Conservation (phyloP, 53 echinoderm and acorn worm genomes). For the Mesocentrotus franciscanus region DNA sequence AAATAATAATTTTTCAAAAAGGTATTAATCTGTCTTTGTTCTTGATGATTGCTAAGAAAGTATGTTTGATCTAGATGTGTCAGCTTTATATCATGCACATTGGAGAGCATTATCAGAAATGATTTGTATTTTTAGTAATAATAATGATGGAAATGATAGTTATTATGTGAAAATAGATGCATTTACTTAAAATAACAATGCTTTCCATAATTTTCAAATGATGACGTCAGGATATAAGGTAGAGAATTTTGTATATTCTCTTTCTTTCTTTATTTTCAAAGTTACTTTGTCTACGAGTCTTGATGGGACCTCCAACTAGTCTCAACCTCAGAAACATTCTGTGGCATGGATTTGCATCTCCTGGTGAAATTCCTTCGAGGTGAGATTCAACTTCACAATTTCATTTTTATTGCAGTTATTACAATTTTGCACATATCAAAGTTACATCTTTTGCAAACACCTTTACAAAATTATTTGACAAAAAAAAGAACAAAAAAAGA, state of each 20-base stretch:
- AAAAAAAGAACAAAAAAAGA: no score
- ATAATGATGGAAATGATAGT: no score
- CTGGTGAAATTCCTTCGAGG: constrained; percentile 88
- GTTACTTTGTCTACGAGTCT: constrained; percentile 76
- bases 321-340: constrained; percentile 91
- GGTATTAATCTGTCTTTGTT: no score
- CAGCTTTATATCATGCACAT: no score
- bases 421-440: background rate
- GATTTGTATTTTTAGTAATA: no score
- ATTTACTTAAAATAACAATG: background rate
- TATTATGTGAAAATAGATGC: no score
- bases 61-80: no score
- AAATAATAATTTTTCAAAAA: background rate
- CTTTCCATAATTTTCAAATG: background rate
- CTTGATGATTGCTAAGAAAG: no score
- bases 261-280: background rate
- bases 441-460: background rate
- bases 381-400: constrained; percentile 41
- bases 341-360: constrained; percentile 94
- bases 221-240: background rate
- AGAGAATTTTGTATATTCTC: background rate
- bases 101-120: no score
- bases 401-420: background rate
- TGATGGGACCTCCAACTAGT: constrained; percentile 95
- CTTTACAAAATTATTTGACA: no score